These are phyloP conservation scores for Psettodes erumei DNA, from an alignment of 2,113 vertebrate genomes.

Conservation along the genomic window DNA sequence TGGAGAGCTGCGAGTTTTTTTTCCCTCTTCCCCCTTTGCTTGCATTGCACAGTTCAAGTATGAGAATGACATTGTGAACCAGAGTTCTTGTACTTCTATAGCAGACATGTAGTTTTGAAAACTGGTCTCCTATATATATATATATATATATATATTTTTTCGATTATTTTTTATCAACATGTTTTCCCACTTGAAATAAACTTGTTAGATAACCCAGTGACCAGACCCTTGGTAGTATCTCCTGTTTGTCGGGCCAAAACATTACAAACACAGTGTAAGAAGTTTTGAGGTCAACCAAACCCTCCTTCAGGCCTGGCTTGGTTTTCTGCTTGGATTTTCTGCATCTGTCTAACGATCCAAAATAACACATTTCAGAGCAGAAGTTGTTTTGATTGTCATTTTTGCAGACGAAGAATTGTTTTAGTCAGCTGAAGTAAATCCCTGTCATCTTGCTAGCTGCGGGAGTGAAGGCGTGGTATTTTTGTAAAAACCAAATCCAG, in stretches of 20 bases:
- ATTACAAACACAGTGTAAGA: constrained; percentile 55
- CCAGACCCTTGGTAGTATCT: constrained; percentile 46
- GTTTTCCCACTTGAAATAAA: constrained; percentile 60
- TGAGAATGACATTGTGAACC: constrained; percentile 66
- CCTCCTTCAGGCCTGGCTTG: constrained; percentile 23
- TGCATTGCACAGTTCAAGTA: constrained; percentile 55
- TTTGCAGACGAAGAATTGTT: constrained; percentile 57
- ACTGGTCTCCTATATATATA: constrained; percentile 16
- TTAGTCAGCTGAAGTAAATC: constrained; percentile 63
- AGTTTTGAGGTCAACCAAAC: constrained; percentile 60
- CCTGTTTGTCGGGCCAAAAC: constrained; percentile 38
- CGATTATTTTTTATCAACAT: constrained; percentile 50
- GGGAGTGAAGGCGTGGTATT: constrained; percentile 39
- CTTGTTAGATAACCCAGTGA: constrained; percentile 64
- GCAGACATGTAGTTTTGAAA: constrained; percentile 60
- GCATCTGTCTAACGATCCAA: constrained; percentile 36
- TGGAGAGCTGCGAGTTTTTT: constrained; percentile 53
- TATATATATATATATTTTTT: constrained; percentile 7
- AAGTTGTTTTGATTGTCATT: constrained; percentile 49
- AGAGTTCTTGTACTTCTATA: constrained; percentile 61
- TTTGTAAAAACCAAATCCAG: constrained; percentile 56
- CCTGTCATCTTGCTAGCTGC: constrained; percentile 53
- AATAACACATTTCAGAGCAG: constrained; percentile 38
- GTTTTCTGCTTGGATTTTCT: constrained; percentile 36
- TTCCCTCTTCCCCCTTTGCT: constrained; percentile 22